These are phyloP conservation scores for Neodiprion pinetum DNA, from an alignment of 1,140 invertebrate genomes.

Conservation along the genomic window DNA sequence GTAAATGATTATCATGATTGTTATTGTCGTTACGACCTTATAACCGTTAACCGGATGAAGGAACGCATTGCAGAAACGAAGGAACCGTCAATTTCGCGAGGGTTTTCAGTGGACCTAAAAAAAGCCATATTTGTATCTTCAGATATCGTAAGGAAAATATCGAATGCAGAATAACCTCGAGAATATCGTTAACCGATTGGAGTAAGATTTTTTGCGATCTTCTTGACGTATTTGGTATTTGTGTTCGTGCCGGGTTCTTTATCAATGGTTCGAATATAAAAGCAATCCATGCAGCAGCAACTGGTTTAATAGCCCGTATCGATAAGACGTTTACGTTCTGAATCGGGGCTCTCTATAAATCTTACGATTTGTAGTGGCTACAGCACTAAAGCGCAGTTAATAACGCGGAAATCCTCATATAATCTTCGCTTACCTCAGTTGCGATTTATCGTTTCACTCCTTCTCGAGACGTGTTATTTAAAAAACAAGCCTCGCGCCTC, in stretches of 20 bases:
- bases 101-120: too few relatives aligned
- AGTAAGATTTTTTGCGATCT: too few relatives aligned
- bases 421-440: neutral
- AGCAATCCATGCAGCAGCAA: neutral
- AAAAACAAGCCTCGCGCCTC: too few relatives aligned
- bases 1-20: too few relatives aligned
- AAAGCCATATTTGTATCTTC: too few relatives aligned
- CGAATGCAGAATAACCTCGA: too few relatives aligned
- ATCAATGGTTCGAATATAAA: neutral
- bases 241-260: neutral
- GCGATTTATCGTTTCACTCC: neutral
- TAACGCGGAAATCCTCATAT: neutral
- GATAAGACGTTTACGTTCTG: neutral
- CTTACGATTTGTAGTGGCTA: neutral
- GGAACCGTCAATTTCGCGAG: too few relatives aligned
- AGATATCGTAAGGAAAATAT: too few relatives aligned
- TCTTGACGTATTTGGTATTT: neutral
- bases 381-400: neutral
- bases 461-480: neutral
- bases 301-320: neutral
- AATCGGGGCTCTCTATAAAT: neutral
- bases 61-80: too few relatives aligned
- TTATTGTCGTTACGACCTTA: too few relatives aligned
- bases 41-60: too few relatives aligned
- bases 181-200: too few relatives aligned